These are phyloP conservation scores for Aleiodes sp. DNA, from an alignment of 1,140 invertebrate species.

Conservation along the genomic window DNA sequence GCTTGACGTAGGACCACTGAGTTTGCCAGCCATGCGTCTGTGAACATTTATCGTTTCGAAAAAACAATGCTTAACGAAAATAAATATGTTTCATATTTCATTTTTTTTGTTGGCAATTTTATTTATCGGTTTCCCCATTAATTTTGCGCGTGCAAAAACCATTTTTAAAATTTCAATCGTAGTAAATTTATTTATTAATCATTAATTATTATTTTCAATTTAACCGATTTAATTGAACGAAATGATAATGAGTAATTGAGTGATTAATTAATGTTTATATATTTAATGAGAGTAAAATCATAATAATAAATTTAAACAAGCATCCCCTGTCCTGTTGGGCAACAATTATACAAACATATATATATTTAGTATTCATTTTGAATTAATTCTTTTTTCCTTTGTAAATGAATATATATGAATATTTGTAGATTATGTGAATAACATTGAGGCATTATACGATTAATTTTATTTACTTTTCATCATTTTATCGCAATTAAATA, in stretches of 20 bases:
- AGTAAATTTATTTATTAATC: too few relatives aligned
- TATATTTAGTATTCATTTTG: background rate
- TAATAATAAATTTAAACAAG: background rate
- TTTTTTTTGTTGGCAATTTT: background rate
- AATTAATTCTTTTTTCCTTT: background rate
- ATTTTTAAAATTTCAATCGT: too few relatives aligned
- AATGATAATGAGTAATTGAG: too few relatives aligned
- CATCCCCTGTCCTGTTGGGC: background rate
- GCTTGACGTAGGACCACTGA: slow-evolving; percentile 67
- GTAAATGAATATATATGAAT: slow-evolving; percentile 8
- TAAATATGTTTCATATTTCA: background rate
- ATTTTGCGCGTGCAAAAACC: too few relatives aligned
- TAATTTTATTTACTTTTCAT: background rate
- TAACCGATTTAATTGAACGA: too few relatives aligned
- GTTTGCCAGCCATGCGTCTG: slow-evolving; percentile 69
- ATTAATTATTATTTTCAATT: too few relatives aligned
- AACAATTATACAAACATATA: background rate
- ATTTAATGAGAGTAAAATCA: background rate
- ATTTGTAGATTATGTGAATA: background rate
- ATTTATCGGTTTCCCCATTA: too few relatives aligned
- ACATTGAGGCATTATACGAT: background rate
- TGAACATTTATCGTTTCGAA: slow-evolving; percentile 64
- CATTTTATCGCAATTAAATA: background rate
- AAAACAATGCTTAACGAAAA: slow-evolving; percentile 25
- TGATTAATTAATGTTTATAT: slow-evolving; percentile 1